These are phyloP conservation scores for Tolmerus cingulatus DNA, from an alignment of 2,888 invertebrate genomes.

Conservation along the genomic window DNA sequence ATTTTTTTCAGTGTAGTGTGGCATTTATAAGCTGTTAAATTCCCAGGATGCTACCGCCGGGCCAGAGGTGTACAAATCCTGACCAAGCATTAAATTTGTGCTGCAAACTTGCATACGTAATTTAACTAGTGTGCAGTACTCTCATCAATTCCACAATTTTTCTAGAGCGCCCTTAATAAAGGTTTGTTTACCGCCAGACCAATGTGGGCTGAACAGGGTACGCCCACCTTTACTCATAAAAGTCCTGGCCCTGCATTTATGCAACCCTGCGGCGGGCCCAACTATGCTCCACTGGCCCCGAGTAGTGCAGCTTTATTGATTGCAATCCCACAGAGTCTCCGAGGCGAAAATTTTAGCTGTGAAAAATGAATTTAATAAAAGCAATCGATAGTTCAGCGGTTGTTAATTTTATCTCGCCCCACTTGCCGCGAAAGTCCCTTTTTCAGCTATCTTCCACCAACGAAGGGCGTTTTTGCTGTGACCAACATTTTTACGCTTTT, in stretches of 20 bases:
- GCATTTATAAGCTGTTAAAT: not conserved
- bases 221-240: not conserved
- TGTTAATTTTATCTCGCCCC: not conserved
- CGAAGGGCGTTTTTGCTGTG: not conserved
- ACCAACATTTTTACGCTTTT: not conserved
- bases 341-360: slow-evolving; percentile 15
- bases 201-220: not conserved
- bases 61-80: not conserved
- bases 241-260: not conserved
- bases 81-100: not conserved
- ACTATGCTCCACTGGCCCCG: not conserved
- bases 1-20: too few relatives aligned
- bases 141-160: not conserved
- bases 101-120: not conserved
- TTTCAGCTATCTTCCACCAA: not conserved
- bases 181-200: not conserved
- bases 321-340: not conserved
- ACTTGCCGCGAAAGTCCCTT: not conserved
- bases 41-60: not conserved
- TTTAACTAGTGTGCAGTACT: not conserved
- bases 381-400: slow-evolving; percentile 28
- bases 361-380: slow-evolving; percentile 36
- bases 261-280: not conserved
- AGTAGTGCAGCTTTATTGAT: slow-evolving; percentile 40
- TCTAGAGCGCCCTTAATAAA: not conserved